phyloP scores from a whole-genome alignment of 2,113 vertebrate species.

The Scomber japonicus region DNA sequence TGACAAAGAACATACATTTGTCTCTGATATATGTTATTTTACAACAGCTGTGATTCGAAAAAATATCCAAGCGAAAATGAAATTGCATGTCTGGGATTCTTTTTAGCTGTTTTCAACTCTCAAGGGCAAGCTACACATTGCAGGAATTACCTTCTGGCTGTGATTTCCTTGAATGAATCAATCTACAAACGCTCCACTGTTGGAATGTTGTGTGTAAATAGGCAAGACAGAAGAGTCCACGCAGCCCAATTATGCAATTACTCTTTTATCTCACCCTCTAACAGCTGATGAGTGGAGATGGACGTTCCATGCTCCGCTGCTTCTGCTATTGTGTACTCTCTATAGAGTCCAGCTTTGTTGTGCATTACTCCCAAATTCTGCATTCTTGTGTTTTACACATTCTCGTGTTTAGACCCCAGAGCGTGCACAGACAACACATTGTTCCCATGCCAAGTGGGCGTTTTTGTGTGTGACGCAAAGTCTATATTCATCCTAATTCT shows the following conservation, averaged over 20 bases:
- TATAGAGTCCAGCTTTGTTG: constrained; percentile 27
- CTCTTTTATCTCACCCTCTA: constrained; percentile 57
- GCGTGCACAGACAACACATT: constrained; percentile 71
- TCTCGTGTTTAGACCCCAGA: constrained; percentile 53
- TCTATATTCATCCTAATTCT: constrained; percentile 66
- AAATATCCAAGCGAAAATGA: background rate
- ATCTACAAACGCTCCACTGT: constrained; percentile 3
- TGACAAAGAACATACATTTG: constrained; percentile 1
- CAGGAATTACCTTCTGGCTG: background rate
- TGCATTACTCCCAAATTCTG: constrained; percentile 35
- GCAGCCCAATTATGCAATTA: constrained; percentile 63
- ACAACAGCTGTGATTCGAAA: background rate
- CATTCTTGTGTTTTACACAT: constrained; percentile 64
- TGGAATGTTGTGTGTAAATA: constrained; percentile 4
- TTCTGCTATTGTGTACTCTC: constrained; percentile 63
- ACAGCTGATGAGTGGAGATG: constrained; percentile 54
- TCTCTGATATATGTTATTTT: background rate
- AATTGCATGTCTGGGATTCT: background rate
- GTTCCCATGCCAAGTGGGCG: constrained; percentile 76
- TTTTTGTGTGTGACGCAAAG: constrained; percentile 39
- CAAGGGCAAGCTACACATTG: background rate
- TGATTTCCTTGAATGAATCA: constrained; percentile 36
- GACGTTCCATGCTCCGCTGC: constrained; percentile 50
- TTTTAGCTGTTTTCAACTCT: background rate
- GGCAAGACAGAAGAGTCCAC: constrained; percentile 46